phyloP scores from a whole-genome alignment of 2,888 invertebrate species.

The Ophion ellenae region DNA sequence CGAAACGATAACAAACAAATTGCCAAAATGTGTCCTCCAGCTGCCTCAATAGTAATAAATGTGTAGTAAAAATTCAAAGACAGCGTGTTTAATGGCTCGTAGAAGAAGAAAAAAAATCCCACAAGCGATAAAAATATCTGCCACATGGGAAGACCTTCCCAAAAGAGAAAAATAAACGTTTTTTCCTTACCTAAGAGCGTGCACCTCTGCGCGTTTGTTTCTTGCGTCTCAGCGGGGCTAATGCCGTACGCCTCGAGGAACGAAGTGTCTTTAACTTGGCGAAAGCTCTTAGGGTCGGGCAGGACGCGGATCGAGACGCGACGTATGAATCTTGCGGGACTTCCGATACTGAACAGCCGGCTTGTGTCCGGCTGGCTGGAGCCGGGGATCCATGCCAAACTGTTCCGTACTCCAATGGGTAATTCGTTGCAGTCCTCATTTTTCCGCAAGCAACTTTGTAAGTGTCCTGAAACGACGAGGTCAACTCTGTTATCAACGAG shows the following conservation, averaged over 20 bases:
- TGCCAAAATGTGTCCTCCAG: no score
- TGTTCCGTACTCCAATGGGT: slow-evolving; percentile 44
- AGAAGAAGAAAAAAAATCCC: no score
- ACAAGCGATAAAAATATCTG: not conserved
- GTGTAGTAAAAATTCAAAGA: not conserved
- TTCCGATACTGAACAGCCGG: slow-evolving; percentile 61
- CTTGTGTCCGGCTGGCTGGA: slow-evolving; percentile 52
- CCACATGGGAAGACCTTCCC: no score
- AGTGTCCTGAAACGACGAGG: slow-evolving; percentile 68
- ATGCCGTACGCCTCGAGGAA: slow-evolving; percentile 79
- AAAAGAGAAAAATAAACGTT: not conserved
- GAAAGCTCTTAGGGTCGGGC: slow-evolving; percentile 71
- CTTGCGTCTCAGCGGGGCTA: slow-evolving; percentile 64
- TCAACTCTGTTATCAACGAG: not conserved
- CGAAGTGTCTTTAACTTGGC: slow-evolving; percentile 68
- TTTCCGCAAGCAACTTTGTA: slow-evolving; percentile 73
- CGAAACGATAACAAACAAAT: no score
- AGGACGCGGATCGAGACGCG: slow-evolving; percentile 77
- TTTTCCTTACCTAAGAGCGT: slow-evolving; percentile 63
- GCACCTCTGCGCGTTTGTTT: slow-evolving; percentile 55
- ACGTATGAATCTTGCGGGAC: slow-evolving; percentile 69
- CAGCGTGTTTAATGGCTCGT: no score
- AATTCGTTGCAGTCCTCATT: slow-evolving; percentile 67
- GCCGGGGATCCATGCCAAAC: slow-evolving; percentile 51
- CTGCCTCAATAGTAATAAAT: no score